Conservation (phyloP, 2,888 invertebrate species). For the Drosophila heteroneura region DNA sequence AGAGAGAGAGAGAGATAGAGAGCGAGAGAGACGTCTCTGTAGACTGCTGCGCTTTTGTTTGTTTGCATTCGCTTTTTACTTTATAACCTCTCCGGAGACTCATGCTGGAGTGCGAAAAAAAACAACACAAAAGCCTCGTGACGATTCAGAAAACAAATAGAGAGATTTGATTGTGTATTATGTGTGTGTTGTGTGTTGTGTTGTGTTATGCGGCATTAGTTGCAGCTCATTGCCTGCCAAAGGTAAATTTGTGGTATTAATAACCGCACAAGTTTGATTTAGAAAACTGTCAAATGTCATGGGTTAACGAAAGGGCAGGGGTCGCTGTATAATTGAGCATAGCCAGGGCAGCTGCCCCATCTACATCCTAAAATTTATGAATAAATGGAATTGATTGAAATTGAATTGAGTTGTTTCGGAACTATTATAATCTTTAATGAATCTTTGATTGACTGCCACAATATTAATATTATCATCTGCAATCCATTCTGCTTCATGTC, state of each 20-base stretch:
- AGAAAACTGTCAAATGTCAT: slow-evolving; percentile 53
- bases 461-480: background rate
- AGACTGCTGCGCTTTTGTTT: slow-evolving; percentile 77
- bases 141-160: slow-evolving; percentile 29
- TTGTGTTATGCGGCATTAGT: slow-evolving; percentile 42
- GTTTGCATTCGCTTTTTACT: slow-evolving; percentile 58
- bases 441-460: background rate
- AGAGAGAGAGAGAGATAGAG: background rate
- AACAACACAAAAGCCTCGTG: slow-evolving; percentile 31
- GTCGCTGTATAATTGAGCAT: background rate
- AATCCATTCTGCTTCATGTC: background rate
- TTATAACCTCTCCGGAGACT: slow-evolving; percentile 26
- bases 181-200: slow-evolving; percentile 1
- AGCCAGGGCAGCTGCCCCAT: background rate
- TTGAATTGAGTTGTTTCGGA: background rate
- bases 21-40: background rate
- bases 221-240: slow-evolving; percentile 55
- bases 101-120: slow-evolving; percentile 50
- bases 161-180: slow-evolving; percentile 6
- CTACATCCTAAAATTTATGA: background rate
- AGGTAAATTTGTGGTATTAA: slow-evolving; percentile 38
- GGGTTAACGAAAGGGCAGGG: slow-evolving; percentile 15
- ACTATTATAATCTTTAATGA: background rate
- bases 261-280: slow-evolving; percentile 36
- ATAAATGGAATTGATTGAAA: background rate